Evolutionary conservation across 2,888 invertebrate species (phyloP).

Genomic region (Chymomyza amoena): DNA sequence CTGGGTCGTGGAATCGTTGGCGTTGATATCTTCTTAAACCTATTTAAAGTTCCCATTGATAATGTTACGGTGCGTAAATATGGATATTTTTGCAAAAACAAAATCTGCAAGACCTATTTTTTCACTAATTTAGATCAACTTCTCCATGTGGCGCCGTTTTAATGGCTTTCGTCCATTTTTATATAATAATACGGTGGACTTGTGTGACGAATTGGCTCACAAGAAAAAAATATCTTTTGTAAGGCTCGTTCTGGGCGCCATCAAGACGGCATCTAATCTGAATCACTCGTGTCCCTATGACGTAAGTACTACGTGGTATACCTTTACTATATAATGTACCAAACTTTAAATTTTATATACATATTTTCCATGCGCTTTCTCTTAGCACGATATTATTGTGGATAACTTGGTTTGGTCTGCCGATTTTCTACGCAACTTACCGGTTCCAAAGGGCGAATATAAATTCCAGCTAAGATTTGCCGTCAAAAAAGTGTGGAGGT

Average conservation of each 20-base stretch:
- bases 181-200: slow-evolving; percentile 3
- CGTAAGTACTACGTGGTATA: not conserved
- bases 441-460: slow-evolving; percentile 13
- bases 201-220: not conserved
- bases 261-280: not conserved
- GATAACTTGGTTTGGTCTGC: slow-evolving; percentile 6
- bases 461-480: slow-evolving; percentile 6
- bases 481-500: slow-evolving; percentile 3
- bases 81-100: not conserved
- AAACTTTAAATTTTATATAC: not conserved
- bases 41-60: slow-evolving; percentile 1
- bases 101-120: not conserved
- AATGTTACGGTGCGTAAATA: not conserved
- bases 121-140: not conserved
- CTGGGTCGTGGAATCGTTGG: slow-evolving; percentile 6
- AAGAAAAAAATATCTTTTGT: not conserved
- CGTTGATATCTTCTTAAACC: not conserved
- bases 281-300: slow-evolving; percentile 13
- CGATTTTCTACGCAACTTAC: not conserved
- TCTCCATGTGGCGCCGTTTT: not conserved
- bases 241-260: not conserved
- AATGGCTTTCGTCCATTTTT: slow-evolving; percentile 9
- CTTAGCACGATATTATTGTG: slow-evolving; percentile 18
- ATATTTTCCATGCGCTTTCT: not conserved
- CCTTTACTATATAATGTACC: not conserved